Evolutionary conservation across 2,888 invertebrate species (phyloP).

Genomic region (Spatulosminthurus flaviceps): DNA sequence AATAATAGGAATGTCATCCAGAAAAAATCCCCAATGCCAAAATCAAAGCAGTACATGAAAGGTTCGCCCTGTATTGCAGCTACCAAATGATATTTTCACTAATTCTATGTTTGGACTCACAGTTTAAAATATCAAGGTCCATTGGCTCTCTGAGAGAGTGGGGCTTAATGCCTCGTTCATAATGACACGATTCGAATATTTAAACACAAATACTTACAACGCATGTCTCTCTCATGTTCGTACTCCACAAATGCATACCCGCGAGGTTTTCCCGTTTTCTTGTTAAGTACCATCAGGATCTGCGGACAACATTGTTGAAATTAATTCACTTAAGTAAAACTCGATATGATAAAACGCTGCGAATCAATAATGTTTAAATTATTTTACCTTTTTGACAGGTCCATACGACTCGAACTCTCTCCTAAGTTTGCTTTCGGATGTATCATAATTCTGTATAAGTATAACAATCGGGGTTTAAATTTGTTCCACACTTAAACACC

Average conservation of each 20-base stretch:
- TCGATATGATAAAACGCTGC: neutral
- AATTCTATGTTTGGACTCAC: neutral
- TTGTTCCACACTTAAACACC: neutral
- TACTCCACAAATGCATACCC: constrained; percentile 99
- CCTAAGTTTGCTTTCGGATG: constrained; percentile 95
- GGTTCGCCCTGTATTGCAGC: no score
- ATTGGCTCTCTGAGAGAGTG: constrained; percentile 13
- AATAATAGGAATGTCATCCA: no score
- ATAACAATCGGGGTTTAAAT: neutral
- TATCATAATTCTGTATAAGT: constrained; percentile 90
- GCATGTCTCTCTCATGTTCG: constrained; percentile 99
- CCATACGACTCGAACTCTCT: constrained; percentile 99
- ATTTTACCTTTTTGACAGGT: constrained; percentile 93
- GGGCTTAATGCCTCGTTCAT: neutral
- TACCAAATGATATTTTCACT: neutral
- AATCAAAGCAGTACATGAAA: no score
- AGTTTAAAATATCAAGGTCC: neutral
- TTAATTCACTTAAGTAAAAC: neutral
- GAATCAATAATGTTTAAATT: no score
- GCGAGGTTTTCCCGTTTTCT: constrained; percentile 88
- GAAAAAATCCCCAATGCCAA: no score
- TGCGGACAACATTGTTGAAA: constrained; percentile 67
- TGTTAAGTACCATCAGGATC: constrained; percentile 90
- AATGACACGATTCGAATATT: constrained; percentile 15
- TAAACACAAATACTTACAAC: constrained; percentile 80